Percentiles rank a stretch among this genome's conserved stretches.
Conservation (phyloP, 1,140 invertebrate species). For the Neotoxoptera formosana region DNA sequence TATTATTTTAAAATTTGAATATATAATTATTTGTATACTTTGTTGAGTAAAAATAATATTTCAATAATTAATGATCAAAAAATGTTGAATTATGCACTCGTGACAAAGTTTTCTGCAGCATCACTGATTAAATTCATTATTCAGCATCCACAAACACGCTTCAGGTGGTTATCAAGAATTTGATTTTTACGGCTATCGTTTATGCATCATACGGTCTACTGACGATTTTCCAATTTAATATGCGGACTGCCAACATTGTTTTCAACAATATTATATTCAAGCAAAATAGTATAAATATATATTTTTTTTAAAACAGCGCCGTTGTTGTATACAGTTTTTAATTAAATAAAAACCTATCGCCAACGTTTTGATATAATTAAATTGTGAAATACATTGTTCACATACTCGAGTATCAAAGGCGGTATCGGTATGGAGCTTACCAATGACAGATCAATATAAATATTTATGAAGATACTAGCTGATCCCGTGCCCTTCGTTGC, state of each 20-base stretch:
- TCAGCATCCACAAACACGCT: background rate
- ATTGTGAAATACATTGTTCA: background rate
- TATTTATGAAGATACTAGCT: no score
- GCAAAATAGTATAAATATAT: background rate
- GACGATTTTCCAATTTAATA: background rate
- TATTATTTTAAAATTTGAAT: background rate
- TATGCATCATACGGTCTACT: background rate
- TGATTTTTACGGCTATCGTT: background rate
- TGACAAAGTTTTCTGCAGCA: background rate
- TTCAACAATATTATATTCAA: background rate
- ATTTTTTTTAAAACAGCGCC: background rate
- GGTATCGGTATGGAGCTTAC: background rate
- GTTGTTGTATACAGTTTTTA: background rate
- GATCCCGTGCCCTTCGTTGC: no score
- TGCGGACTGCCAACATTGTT: background rate
- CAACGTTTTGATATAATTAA: background rate
- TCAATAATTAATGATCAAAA: background rate
- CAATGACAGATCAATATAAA: accelerated
- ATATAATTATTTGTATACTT: background rate
- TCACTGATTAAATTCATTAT: background rate
- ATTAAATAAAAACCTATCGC: background rate
- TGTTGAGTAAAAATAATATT: background rate
- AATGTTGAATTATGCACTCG: background rate
- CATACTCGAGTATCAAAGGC: background rate
- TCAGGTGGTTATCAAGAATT: background rate